Evolutionary conservation across 2,797 vertebrate species (phyloP), one percentile per base, ranked within the genome.

Genomic region (Mastacembelus armatus): DNA sequence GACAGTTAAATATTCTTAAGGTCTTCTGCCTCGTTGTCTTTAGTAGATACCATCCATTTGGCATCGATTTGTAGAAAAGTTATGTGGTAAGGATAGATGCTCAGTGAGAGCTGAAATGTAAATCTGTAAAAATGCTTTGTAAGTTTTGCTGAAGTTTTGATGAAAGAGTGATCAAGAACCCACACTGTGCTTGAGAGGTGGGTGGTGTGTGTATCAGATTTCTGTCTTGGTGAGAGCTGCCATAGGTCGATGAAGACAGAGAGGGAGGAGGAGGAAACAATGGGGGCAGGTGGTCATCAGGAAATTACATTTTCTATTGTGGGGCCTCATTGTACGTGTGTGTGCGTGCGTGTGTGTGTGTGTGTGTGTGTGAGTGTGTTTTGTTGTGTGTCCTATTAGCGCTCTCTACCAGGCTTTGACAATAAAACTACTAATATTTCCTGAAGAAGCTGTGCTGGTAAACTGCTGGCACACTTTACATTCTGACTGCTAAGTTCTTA

Each of bases 251-350:
- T 47, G 21, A 62, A 45, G 36, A 39, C 45, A 18, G 52, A 49
- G 36, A 48, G 27, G 64, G 60, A 71, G 50, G 44, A 44, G 63
- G 60, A 74, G 56, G 44, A 51, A 79, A 50, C 51, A 43, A 39
- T 49, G 57, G 71, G 47, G 68, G 66, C 78, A 85, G 73, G 83
- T 84, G 78, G 76, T 77, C 58, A 71, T 80, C 49, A 50, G 62
- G 64, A 83, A 86, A 85, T 81, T 68, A 66, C 67, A 75, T 82
- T 70, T 83, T 83, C 72, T 77, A 69, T 79, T 83, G 82, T 60
- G 36, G 35, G 36, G 65, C 49, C 27, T 52, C 1, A 36, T 59
- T 66, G 15, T 50, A 18, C 14, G 11, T 55, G 69, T 19, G 52
- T 27, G 8, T 44, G 30, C 51, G 49, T 42, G 38, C 60, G 42